Evolutionary conservation across 2,888 invertebrate genomes (phyloP).

Genomic region (Slavum lentiscoides): DNA sequence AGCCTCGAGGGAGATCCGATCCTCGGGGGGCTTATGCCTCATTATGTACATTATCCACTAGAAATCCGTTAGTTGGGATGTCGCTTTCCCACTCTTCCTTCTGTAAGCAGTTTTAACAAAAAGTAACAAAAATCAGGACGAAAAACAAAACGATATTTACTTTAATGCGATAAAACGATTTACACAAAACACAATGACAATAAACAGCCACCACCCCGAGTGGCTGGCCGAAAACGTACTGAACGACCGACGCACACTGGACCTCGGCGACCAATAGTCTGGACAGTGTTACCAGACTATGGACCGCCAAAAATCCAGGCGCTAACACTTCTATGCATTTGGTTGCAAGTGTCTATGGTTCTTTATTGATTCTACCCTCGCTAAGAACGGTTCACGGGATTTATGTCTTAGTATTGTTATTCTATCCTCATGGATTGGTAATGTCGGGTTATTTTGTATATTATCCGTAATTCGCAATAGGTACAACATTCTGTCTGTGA

Average conservation of each 20-base stretch:
- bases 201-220: no score
- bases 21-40: not conserved
- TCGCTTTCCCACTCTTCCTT: not conserved
- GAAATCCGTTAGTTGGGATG: not conserved
- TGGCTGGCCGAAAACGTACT: no score
- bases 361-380: not conserved
- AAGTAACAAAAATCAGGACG: no score
- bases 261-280: no score
- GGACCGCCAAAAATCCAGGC: no score
- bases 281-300: no score
- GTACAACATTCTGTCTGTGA: not conserved
- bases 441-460: not conserved
- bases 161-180: no score
- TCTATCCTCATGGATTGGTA: not conserved
- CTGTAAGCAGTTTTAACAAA: no score
- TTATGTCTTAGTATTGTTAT: not conserved
- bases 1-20: not conserved
- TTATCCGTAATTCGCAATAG: not conserved
- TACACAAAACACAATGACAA: no score
- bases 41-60: slow-evolving; percentile 1
- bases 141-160: no score
- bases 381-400: not conserved
- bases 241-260: no score
- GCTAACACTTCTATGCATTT: no score
- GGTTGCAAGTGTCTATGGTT: not conserved